Evolutionary conservation across 2,113 vertebrate species (phyloP), one percentile per base, ranked within the genome.

Genomic region (Heterocephalus glaber): DNA sequence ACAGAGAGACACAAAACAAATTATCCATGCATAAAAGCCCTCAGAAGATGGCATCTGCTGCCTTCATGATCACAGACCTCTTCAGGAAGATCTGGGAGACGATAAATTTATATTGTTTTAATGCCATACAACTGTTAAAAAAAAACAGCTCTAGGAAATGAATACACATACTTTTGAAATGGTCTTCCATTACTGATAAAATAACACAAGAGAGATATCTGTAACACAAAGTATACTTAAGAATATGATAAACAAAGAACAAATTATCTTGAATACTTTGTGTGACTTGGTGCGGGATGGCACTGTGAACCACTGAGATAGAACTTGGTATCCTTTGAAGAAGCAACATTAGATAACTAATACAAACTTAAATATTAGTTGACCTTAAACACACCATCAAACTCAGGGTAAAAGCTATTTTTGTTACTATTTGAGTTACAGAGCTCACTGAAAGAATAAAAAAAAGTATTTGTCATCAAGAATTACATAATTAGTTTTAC

Each of bases 401-500:
- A 76, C 70, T 89, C 82, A 86, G 6, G 9, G 47, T 92, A 80
- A 94, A 92, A 30, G 2, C 17, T 68, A 56, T 80, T 86, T 16
- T 20, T 79, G 61, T 3, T 89, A 4, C 38, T 77, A 35, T 60
- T 13, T 60, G 41, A 95, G 30, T 94, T 79, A 72, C 24, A 89
- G 47, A 72, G 1, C 14, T 84, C 8, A 66, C 19, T 44, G 14
- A 82, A 65, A 77, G 44, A 80, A 3, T 54, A 54, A 92, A 83
- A 90, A 94, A 80, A 92, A 56, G 86, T 2, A 81, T 84, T 65
- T 80, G 20, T 56, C 28, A 44, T 58, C 17, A 92, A 17, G 54
- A 24, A 94, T 89, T 86, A 85, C 19, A 56, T 74, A 68, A 90
- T 70, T 60, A 92, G 44, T 76, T 90, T 86, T 86, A 70, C 30